Conservation (phyloP, 2,797 vertebrate species). For the Atherinosoma microstoma region DNA sequence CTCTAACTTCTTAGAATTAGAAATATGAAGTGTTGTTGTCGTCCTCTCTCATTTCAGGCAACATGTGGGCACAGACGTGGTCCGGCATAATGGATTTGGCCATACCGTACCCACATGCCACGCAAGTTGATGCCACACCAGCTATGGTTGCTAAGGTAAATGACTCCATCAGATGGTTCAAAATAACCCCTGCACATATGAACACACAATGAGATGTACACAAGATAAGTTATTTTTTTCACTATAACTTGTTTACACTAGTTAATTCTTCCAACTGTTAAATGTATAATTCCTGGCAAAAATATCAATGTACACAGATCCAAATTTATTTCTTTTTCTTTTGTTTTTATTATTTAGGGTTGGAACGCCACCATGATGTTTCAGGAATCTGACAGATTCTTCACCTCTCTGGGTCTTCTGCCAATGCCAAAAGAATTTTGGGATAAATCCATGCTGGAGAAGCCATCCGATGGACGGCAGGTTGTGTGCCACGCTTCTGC, state of each 20-base stretch:
- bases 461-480: conserved; percentile 85
- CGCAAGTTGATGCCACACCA: conserved; percentile 92
- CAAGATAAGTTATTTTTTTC: not conserved
- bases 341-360: conserved; percentile 71
- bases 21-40: conserved; percentile 6
- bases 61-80: conserved; percentile 99
- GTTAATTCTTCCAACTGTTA: not conserved
- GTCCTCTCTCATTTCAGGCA: conserved; percentile 83
- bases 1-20: conserved; percentile 3
- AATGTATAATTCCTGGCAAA: conserved; percentile 1
- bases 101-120: conserved; percentile 89
- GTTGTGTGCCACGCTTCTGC: conserved; percentile 96
- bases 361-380: conserved; percentile 94
- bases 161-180: not conserved
- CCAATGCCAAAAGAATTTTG: conserved; percentile 90
- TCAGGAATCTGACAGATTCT: conserved; percentile 90
- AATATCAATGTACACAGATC: not conserved
- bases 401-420: conserved; percentile 90
- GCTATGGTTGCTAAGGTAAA: conserved; percentile 91
- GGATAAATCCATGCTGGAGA: conserved; percentile 91
- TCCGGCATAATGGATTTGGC: conserved; percentile 92
- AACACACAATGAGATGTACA: conserved; percentile 4
- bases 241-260: not conserved
- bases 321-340: not conserved
- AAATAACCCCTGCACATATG: conserved; percentile 1